phyloP scores from a whole-genome alignment of 2,888 invertebrate genomes.

The Embidobia sp. region DNA sequence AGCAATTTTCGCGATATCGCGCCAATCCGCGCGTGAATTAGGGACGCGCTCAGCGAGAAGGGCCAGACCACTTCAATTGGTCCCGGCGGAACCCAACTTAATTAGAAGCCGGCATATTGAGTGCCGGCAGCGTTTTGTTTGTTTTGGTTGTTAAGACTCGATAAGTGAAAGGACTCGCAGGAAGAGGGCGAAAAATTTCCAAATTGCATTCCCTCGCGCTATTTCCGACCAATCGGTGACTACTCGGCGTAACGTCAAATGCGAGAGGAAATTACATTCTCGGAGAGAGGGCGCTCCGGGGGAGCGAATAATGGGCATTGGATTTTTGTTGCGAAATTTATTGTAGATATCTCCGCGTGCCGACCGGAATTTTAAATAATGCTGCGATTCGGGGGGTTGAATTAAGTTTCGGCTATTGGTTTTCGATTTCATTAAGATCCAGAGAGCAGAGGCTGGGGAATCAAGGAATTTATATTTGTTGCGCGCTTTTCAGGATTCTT shows the following conservation, averaged over 20 bases:
- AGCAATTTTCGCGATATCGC: constrained; percentile 47
- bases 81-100: constrained; percentile 33
- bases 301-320: background rate
- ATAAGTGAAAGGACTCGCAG: constrained; percentile 2
- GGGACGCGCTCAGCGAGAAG: constrained; percentile 49
- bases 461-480: no score
- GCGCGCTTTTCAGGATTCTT: no score
- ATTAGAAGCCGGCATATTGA: constrained; percentile 38
- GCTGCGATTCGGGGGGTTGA: background rate
- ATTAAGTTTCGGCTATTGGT: constrained; percentile 16
- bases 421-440: constrained; percentile 39
- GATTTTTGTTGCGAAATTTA: constrained; percentile 14
- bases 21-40: constrained; percentile 56
- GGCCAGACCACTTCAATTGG: constrained; percentile 48
- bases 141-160: constrained; percentile 34
- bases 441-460: no score
- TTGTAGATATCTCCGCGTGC: constrained; percentile 2
- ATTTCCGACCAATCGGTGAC: constrained; percentile 24
- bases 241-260: background rate
- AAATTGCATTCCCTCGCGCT: constrained; percentile 16
- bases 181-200: background rate
- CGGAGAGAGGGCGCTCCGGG: background rate
- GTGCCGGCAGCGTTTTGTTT: constrained; percentile 33
- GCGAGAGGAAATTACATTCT: constrained; percentile 29
- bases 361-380: constrained; percentile 41